phyloP scores from a whole-genome alignment of 2,888 invertebrate species.

The Lampropteryx suffumata region DNA sequence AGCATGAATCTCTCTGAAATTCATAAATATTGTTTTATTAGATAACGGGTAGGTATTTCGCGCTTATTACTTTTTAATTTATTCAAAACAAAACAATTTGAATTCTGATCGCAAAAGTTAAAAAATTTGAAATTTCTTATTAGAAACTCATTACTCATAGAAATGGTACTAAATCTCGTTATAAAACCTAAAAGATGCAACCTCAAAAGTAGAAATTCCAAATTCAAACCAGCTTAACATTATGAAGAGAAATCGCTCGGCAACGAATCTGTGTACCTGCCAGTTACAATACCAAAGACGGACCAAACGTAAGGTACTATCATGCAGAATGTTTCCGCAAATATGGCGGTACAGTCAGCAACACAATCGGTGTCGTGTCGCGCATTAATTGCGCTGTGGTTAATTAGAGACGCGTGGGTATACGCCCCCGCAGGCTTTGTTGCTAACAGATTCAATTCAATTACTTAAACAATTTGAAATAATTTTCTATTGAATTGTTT shows the following conservation, averaged over 20 bases:
- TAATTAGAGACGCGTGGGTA: constrained; percentile 69
- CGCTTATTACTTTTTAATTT: no score
- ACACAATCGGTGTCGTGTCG: constrained; percentile 55
- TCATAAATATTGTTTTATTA: no score
- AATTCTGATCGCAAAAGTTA: no score
- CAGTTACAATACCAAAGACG: constrained; percentile 22
- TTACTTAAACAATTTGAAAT: constrained; percentile 17
- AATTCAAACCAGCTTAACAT: background rate
- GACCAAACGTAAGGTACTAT: constrained; percentile 5
- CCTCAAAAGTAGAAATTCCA: no score
- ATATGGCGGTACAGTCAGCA: constrained; percentile 49
- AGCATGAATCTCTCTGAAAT: no score
- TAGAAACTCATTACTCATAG: no score
- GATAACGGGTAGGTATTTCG: no score
- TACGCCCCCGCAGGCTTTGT: constrained; percentile 52
- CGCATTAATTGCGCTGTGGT: constrained; percentile 66
- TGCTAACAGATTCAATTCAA: constrained; percentile 16
- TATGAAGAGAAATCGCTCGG: constrained; percentile 14
- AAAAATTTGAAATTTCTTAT: no score
- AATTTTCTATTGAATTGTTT: constrained; percentile 22
- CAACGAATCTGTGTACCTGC: constrained; percentile 17
- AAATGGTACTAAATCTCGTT: no score
- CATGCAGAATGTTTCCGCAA: constrained; percentile 27
- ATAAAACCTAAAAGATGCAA: no score
- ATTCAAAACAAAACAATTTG: no score